These are phyloP conservation scores for Ypsolopha sequella DNA, from an alignment of 2,888 invertebrate genomes.

Conservation along the genomic window DNA sequence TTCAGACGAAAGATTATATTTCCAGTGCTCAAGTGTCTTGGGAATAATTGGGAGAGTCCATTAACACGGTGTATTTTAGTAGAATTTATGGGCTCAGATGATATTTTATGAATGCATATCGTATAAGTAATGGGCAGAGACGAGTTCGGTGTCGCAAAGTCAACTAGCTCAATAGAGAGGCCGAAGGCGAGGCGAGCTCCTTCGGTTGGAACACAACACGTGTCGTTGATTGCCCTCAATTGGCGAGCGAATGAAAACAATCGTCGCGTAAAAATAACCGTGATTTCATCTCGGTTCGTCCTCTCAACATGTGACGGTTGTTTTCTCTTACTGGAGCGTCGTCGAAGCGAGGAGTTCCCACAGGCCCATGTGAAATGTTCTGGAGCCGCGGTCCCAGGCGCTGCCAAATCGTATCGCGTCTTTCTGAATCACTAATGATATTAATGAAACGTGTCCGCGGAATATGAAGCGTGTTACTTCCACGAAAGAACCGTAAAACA, in stretches of 20 bases:
- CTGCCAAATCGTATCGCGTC: slow-evolving; percentile 29
- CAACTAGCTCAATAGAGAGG: slow-evolving; percentile 49
- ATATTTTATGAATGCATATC: background rate
- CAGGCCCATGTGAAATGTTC: slow-evolving; percentile 63
- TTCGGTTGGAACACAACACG: slow-evolving; percentile 58
- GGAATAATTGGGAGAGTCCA: slow-evolving; percentile 10
- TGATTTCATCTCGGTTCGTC: slow-evolving; percentile 52
- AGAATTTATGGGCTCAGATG: background rate
- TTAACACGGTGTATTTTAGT: background rate
- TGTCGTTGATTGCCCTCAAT: slow-evolving; percentile 69
- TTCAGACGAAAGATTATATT: slow-evolving; percentile 18
- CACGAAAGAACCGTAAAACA: slow-evolving; percentile 20
- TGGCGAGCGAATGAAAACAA: slow-evolving; percentile 71
- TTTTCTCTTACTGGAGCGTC: slow-evolving; percentile 45
- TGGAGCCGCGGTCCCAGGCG: slow-evolving; percentile 41
- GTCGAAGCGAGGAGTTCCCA: slow-evolving; percentile 40
- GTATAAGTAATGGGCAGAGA: background rate
- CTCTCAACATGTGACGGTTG: slow-evolving; percentile 56
- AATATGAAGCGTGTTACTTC: slow-evolving; percentile 6
- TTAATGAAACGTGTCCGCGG: slow-evolving; percentile 26
- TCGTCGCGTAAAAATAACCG: slow-evolving; percentile 69
- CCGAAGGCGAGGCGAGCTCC: slow-evolving; percentile 41
- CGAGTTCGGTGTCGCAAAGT: slow-evolving; percentile 2
- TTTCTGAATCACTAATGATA: slow-evolving; percentile 45
- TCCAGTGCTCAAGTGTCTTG: slow-evolving; percentile 23